Evolutionary conservation across 1,140 invertebrate genomes (phyloP), one percentile per base, ranked within the genome.

Genomic region (Cylas formicarius): DNA sequence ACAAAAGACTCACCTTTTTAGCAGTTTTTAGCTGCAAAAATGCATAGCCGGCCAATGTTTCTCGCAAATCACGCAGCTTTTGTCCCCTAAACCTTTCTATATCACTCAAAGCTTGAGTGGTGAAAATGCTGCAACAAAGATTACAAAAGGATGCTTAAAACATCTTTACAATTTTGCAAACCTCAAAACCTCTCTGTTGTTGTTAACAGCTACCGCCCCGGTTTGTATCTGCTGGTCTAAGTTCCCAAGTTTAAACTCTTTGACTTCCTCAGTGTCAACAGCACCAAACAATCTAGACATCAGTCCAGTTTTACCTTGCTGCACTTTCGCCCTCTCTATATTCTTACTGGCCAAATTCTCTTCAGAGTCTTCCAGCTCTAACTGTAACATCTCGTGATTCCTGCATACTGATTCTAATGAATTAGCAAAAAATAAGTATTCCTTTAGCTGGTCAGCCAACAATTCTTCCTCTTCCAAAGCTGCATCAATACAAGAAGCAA

Each of bases 361-460:
- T 50, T 80, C 77, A 13, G 81, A 75, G 56, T 76, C 75, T 56
- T 89, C 84, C 35, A 85, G 66, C 29, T 80, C 70, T 9, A 84
- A 68, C 59, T 88, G 84, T 43, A 86, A 57, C 11, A 80, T 73
- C 62, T 87, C 83, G 43, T 84, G 78, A 50, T 84, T 80, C 52
- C 72, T 74, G 52, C 85, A 84, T 17, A 89, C 75, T 52, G 77
- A 75, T 66, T 86, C 81, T 22, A 89, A 60, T 0, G 85, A 77
- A 33, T 76, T 77, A 8, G 81, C 80, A 62, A 80, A 86, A 55
- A 84, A 85, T 38, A 84, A 66, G 66, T 88, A 90, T 66, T 89
- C 86, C 65, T 89, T 89, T 34, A 90, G 67, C 64, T 89, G 86
- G 67, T 90, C 86, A 0, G 82, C 81, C 45, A 86, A 74, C 52